Evolutionary conservation across 1,140 invertebrate genomes (phyloP).

Genomic region (Hyphantria cunea): DNA sequence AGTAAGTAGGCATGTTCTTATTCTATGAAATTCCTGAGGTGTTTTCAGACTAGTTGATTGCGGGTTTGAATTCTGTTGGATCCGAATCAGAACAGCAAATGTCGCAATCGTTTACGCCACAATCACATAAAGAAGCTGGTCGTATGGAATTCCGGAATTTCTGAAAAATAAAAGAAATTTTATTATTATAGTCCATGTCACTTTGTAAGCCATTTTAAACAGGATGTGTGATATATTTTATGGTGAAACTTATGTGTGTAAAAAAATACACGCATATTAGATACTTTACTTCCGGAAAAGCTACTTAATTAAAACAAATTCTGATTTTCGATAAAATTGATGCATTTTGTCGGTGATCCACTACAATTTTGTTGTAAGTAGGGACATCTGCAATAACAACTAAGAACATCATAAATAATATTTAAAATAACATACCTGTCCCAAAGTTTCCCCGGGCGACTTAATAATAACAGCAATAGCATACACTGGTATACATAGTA

Average conservation of each 20-base stretch:
- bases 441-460: conserved; percentile 86
- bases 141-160: conserved; percentile 72
- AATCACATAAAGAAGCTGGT: conserved; percentile 69
- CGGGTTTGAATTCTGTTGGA: conserved; percentile 64
- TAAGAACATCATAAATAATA: too few relatives aligned
- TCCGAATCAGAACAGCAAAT: conserved; percentile 75
- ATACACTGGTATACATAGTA: conserved; percentile 93
- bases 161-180: conserved; percentile 51
- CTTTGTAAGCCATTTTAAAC: too few relatives aligned
- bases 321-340: too few relatives aligned
- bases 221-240: too few relatives aligned
- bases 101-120: conserved; percentile 71
- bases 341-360: too few relatives aligned
- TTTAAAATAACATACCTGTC: conserved; percentile 83
- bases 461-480: conserved; percentile 88
- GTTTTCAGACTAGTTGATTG: conserved; percentile 61
- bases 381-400: too few relatives aligned
- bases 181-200: neutral
- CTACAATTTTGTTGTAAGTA: too few relatives aligned
- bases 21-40: conserved; percentile 11
- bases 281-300: too few relatives aligned
- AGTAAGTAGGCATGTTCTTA: conserved; percentile 25
- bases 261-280: too few relatives aligned
- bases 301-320: too few relatives aligned
- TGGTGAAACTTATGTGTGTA: too few relatives aligned